Percentiles rank a stretch among this genome's conserved stretches.
phyloP scores from a whole-genome alignment of 2,113 vertebrate genomes.

The Noctilio leporinus region DNA sequence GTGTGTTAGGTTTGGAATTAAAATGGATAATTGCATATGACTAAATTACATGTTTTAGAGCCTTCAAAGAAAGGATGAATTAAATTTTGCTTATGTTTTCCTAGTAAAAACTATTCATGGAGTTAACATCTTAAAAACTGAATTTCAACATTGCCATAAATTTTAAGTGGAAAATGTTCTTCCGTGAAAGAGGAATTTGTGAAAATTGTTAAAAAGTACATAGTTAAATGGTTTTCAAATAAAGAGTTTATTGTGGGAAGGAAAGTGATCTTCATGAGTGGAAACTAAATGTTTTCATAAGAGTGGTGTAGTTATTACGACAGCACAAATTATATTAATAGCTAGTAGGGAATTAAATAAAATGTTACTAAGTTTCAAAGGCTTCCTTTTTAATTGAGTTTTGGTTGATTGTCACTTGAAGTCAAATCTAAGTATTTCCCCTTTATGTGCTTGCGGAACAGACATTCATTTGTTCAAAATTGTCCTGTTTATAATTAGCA shows the following conservation, averaged over 20 bases:
- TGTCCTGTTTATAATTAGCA: neutral
- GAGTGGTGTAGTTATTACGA: neutral
- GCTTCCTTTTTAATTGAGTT: conserved; percentile 18
- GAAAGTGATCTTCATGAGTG: conserved; percentile 29
- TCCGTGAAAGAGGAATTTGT: conserved; percentile 1
- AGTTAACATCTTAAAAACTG: conserved; percentile 13
- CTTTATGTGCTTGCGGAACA: neutral
- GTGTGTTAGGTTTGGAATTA: neutral
- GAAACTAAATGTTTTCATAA: conserved; percentile 29
- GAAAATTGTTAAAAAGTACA: conserved; percentile 25
- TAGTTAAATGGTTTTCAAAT: conserved; percentile 43
- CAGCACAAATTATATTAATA: conserved; percentile 54
- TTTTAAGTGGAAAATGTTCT: conserved; percentile 42
- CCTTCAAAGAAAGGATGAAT: conserved; percentile 34
- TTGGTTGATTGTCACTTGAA: conserved; percentile 19
- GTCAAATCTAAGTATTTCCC: conserved; percentile 22
- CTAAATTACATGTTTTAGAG: conserved; percentile 26
- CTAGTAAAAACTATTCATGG: neutral
- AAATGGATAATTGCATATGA: neutral
- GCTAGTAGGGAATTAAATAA: conserved; percentile 18
- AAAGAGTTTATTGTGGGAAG: conserved; percentile 11
- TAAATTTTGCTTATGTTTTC: neutral
- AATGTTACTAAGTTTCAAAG: conserved; percentile 42
- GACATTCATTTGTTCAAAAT: conserved; percentile 22
- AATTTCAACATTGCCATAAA: conserved; percentile 31